Evolutionary conservation across 92 coral and sea anemone genomes (phyloP).

Genomic region (Metridium senile): DNA sequence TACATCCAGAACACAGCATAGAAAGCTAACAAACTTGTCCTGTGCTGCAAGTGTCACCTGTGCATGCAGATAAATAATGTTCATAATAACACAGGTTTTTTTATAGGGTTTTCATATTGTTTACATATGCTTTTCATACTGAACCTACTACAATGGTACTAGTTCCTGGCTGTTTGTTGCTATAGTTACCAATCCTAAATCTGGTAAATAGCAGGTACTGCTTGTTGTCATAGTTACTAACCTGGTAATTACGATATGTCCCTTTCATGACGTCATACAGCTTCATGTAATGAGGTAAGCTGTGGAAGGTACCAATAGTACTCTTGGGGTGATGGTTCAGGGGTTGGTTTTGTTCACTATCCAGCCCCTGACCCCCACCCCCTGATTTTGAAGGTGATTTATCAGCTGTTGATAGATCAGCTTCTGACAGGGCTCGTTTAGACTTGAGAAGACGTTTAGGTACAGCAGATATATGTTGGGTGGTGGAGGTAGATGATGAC

Average conservation of each 20-base stretch:
- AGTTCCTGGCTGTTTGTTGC: no score
- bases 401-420: constrained; percentile 61
- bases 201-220: no score
- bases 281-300: constrained; percentile 87
- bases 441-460: constrained; percentile 90
- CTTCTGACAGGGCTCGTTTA: constrained; percentile 83
- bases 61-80: not conserved
- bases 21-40: constrained; percentile 86
- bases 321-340: constrained; percentile 79
- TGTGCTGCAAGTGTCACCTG: constrained; percentile 72
- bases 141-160: no score
- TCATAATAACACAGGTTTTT: no score
- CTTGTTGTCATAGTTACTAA: constrained; percentile 6
- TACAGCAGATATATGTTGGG: constrained; percentile 63
- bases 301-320: constrained; percentile 79
- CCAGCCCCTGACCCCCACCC: constrained; percentile 57
- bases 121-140: no score
- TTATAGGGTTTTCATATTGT: no score
- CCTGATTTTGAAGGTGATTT: constrained; percentile 69
- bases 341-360: constrained; percentile 60
- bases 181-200: no score
- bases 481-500: constrained; percentile 50
- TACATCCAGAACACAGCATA: constrained; percentile 64
- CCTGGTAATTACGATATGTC: constrained; percentile 85
- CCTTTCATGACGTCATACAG: constrained; percentile 90